Evolutionary conservation across 2,113 vertebrate species (phyloP).

Genomic region (Nesoenas mayeri): DNA sequence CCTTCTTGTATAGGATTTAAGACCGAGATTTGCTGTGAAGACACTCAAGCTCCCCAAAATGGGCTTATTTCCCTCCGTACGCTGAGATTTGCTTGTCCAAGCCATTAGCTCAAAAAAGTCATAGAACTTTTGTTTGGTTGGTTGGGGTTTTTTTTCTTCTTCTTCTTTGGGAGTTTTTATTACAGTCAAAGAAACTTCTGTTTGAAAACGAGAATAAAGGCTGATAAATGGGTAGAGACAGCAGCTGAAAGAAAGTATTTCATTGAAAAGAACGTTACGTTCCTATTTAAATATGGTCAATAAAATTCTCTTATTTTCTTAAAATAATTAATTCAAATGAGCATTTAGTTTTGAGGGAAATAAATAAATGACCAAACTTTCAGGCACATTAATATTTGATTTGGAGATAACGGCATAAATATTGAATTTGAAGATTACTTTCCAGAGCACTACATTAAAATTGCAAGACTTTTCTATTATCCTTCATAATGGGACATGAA

Average conservation of each 20-base stretch:
- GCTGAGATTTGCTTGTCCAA: neutral
- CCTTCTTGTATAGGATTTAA: neutral
- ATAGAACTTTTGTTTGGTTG: neutral
- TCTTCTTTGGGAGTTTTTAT: neutral
- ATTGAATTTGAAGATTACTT: conserved; percentile 74
- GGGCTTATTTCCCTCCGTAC: neutral
- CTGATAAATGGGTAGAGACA: neutral
- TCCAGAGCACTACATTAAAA: conserved; percentile 74
- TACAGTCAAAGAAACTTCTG: neutral
- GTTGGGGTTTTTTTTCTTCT: too few relatives aligned
- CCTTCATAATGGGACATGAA: conserved; percentile 72
- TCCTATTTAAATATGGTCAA: neutral
- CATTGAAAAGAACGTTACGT: neutral
- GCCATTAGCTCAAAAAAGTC: neutral
- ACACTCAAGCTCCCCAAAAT: neutral
- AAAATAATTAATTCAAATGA: conserved; percentile 64
- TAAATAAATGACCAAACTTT: conserved; percentile 70
- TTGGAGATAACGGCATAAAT: conserved; percentile 76
- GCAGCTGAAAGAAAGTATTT: neutral
- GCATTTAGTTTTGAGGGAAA: conserved; percentile 57
- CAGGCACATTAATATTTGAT: conserved; percentile 76
- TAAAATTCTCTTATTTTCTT: conserved; percentile 48
- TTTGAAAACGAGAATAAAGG: neutral
- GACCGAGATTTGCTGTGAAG: neutral
- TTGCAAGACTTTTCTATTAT: conserved; percentile 72